These are phyloP conservation scores for Leptodactylus fuscus DNA, from an alignment of 2,113 vertebrate species.

Conservation along the genomic window DNA sequence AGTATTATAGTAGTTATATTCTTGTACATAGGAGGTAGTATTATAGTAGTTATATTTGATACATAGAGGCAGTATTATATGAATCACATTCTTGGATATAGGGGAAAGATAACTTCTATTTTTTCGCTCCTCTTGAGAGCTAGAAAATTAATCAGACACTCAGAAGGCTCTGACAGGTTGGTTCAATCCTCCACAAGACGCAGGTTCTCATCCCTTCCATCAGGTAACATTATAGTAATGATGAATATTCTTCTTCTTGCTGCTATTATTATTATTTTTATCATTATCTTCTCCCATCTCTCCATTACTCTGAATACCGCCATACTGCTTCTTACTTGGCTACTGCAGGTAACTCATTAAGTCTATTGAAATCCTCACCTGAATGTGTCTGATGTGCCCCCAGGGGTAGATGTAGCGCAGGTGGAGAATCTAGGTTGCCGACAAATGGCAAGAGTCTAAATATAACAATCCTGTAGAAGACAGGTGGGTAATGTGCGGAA, in stretches of 20 bases:
- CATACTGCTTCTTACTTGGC: background rate
- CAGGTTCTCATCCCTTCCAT: too few species aligned
- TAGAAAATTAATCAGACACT: too few species aligned
- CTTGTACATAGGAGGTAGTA: too few species aligned
- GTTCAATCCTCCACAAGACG: too few species aligned
- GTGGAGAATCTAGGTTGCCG: background rate
- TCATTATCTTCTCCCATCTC: background rate
- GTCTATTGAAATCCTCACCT: slow-evolving; percentile 7
- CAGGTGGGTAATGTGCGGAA: background rate
- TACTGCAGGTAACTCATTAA: slow-evolving; percentile 21
- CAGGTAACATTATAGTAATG: background rate
- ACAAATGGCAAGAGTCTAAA: background rate
- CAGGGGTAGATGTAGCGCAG: slow-evolving; percentile 24
- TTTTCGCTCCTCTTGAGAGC: too few species aligned
- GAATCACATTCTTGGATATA: background rate
- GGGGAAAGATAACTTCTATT: too few species aligned
- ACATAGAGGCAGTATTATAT: background rate
- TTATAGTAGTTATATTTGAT: too few species aligned
- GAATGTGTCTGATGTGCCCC: slow-evolving; percentile 21
- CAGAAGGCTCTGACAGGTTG: too few species aligned
- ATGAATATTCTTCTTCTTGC: background rate
- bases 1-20: too few species aligned
- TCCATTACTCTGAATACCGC: background rate
- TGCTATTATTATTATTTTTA: background rate
- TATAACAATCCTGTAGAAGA: background rate